Conservation (phyloP, 2,113 vertebrate genomes). For the Natator depressus region DNA sequence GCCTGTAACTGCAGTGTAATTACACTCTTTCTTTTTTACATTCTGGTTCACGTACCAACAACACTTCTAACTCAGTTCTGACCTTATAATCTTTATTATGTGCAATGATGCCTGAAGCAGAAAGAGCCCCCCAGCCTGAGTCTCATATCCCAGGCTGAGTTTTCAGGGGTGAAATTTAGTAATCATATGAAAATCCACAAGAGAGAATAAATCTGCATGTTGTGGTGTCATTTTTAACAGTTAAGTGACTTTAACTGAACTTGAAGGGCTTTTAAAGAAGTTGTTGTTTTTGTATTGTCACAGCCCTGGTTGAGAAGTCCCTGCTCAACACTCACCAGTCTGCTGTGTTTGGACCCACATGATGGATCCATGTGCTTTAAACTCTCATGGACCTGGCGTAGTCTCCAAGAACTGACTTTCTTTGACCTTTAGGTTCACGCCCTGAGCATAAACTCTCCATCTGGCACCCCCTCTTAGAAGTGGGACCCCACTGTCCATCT, state of each 20-base stretch:
- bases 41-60: neutral
- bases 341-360: neutral
- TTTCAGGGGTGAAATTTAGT: neutral
- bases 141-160: neutral
- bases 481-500: neutral
- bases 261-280: neutral
- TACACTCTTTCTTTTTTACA: fast-evolving
- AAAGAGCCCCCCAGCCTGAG: neutral
- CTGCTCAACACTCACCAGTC: neutral
- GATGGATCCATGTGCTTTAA: neutral
- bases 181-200: neutral
- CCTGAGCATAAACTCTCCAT: neutral
- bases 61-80: neutral
- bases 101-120: fast-evolving
- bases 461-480: neutral
- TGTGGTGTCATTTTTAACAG: neutral
- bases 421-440: neutral
- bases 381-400: neutral
- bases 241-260: neutral
- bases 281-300: neutral
- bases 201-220: neutral
- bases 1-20: neutral
- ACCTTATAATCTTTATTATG: neutral
- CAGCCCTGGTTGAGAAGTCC: neutral
- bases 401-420: neutral